These are phyloP conservation scores for Nematopogon swammerdamellus DNA, from an alignment of 2,888 invertebrate genomes.

Conservation along the genomic window DNA sequence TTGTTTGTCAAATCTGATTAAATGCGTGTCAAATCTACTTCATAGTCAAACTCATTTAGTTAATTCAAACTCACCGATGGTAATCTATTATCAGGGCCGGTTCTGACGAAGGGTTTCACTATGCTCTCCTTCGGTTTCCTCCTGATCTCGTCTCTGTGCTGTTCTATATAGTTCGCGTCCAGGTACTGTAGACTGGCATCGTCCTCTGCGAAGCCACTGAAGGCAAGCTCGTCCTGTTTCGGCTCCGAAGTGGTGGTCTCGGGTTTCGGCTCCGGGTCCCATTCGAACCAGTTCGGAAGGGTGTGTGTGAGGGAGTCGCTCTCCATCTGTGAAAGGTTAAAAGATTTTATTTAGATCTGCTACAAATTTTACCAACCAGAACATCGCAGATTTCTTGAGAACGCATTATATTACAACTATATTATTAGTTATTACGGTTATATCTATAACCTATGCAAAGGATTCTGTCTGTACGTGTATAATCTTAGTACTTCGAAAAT, in stretches of 20 bases:
- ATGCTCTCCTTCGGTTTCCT: constrained; percentile 33
- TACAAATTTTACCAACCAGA: too few relatives aligned
- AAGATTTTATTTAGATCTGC: too few relatives aligned
- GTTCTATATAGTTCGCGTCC: constrained; percentile 44
- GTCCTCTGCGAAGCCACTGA: constrained; percentile 36
- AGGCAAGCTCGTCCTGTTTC: constrained; percentile 37
- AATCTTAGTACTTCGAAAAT: too few relatives aligned
- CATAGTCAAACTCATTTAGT: too few relatives aligned
- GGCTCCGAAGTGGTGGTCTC: constrained; percentile 36
- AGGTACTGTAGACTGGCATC: constrained; percentile 44
- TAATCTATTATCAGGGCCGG: constrained; percentile 38
- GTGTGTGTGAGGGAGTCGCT: constrained; percentile 38
- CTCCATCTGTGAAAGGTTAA: constrained; percentile 29
- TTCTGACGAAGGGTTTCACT: constrained; percentile 34
- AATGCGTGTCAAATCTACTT: too few relatives aligned
- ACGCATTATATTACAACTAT: too few relatives aligned
- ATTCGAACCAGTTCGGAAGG: constrained; percentile 45
- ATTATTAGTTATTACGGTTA: too few relatives aligned
- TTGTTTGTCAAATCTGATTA: too few relatives aligned
- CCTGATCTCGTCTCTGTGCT: constrained; percentile 46
- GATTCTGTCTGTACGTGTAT: too few relatives aligned
- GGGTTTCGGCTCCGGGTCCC: constrained; percentile 39
- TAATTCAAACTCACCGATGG: constrained; percentile 23
- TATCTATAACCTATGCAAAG: too few relatives aligned
- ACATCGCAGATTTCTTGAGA: too few relatives aligned